Evolutionary conservation across 1,140 invertebrate species (phyloP).

Genomic region (Drosophila navojoa): DNA sequence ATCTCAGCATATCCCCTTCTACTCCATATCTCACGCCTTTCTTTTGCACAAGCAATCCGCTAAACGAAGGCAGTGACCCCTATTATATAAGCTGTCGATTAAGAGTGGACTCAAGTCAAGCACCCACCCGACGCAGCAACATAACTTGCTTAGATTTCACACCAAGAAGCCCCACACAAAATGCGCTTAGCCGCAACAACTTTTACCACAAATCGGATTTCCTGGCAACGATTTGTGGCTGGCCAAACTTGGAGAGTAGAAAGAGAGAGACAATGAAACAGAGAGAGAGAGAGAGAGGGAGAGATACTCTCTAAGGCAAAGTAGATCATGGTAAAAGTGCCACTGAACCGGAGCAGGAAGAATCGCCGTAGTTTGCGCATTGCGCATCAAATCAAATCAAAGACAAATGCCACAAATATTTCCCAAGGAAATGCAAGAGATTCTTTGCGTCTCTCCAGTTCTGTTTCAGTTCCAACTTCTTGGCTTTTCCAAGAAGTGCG

Average conservation of each 20-base stretch:
- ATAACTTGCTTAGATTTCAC: constrained; percentile 49
- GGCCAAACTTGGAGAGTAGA: constrained; percentile 1
- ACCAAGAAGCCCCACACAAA: constrained; percentile 52
- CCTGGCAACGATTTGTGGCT: constrained; percentile 64
- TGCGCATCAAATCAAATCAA: constrained; percentile 41
- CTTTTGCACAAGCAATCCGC: background rate
- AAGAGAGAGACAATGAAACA: background rate
- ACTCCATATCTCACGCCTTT: background rate
- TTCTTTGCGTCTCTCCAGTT: constrained; percentile 41
- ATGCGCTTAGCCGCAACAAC: constrained; percentile 45
- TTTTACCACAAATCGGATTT: constrained; percentile 78
- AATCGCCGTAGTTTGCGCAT: constrained; percentile 11
- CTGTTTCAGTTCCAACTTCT: background rate
- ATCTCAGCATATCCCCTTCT: too few species aligned
- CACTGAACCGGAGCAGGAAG: constrained; percentile 55
- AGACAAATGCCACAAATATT: constrained; percentile 73
- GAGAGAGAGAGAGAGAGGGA: background rate
- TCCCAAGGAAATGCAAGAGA: constrained; percentile 79
- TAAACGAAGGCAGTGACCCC: constrained; percentile 38
- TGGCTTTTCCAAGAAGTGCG: constrained; percentile 61
- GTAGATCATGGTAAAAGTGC: constrained; percentile 54
- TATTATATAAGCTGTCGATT: constrained; percentile 44
- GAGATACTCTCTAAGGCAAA: constrained; percentile 24
- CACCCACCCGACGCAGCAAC: constrained; percentile 19
- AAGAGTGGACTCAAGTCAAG: constrained; percentile 24